Base-by-base conservation (phyloP, 2,113 vertebrate genomes). In the Cromileptes altivelis region DNA sequence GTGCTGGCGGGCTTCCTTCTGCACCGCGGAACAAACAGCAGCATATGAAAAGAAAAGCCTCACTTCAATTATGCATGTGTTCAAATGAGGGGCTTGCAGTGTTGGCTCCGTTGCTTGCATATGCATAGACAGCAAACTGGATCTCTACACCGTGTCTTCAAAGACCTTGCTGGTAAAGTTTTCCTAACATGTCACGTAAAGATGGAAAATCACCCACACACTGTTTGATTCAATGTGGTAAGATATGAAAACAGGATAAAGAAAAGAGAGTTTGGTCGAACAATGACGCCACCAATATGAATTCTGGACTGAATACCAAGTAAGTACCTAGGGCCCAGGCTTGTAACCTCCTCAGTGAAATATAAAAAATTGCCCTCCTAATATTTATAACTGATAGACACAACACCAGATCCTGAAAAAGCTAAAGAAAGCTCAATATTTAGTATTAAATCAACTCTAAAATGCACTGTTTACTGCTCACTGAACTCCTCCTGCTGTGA, bases 31-130 rank as follows among this genome's bases (percentile, higher is more conserved):
- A 78, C 76, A 84, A 76, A 88, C 79, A 67, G 76, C 74, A 75
- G 61, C 56, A 47, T 81, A 74, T 65, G 77, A 83, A 70, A 70
- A 84, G 64, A 78, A 84, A 82, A 80, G 78, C 77, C 73, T 75
- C 27, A 2, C 62, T 86, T 86, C 75, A 86, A 89, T 87, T 85
- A 91, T 86, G 77, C 77, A 86, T 87, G 81, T 70, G 45, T 78
- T 81, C 78, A 80, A 84, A 90, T 86, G 81, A 92, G 62, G 74
- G 53, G 81, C 88, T 81, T 65, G 74, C 61, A 60, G 61, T 60
- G 70, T 69, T 50, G 60, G 45, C 55, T 87, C 37, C 77, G 75
- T 78, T 68, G 78, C 74, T 80, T 80, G 52, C 78, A 62, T 73
- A 60, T 69, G 81, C 77, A 78, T 30, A 84, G 70, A 67, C 60